Conservation (phyloP, 2,113 vertebrate genomes). For the Spea bombifrons region DNA sequence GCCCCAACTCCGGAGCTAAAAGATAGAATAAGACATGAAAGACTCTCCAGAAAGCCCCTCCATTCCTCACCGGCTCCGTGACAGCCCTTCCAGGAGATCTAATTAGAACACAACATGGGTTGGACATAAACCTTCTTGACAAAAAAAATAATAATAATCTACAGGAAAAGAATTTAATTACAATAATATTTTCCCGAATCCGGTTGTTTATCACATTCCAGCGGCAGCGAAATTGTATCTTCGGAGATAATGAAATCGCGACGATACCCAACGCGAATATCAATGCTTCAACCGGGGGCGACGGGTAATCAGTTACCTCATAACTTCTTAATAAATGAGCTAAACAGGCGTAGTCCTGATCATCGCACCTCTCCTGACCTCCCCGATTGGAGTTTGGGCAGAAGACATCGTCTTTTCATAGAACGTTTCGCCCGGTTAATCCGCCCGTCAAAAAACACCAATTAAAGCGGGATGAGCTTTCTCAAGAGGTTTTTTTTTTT, state of each 20-base stretch:
- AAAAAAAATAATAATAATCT: not conserved
- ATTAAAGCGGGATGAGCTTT: slow-evolving; percentile 71
- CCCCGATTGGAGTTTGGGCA: not conserved
- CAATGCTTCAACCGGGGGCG: not conserved
- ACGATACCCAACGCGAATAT: not conserved
- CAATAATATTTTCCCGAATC: not conserved
- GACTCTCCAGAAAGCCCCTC: not conserved
- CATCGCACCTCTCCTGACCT: not conserved
- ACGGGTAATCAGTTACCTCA: not conserved
- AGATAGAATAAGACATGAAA: too few relatives aligned
- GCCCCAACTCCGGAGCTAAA: too few relatives aligned
- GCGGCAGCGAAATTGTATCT: not conserved
- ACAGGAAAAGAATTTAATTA: not conserved
- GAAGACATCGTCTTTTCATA: not conserved
- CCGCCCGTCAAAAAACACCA: slow-evolving; percentile 69
- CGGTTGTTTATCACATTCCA: not conserved
- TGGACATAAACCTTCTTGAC: not conserved
- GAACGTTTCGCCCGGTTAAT: slow-evolving; percentile 56
- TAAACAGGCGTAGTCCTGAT: not conserved
- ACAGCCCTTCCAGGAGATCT: not conserved
- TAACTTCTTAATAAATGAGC: not conserved
- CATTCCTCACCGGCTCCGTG: not conserved
- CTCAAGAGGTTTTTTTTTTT: slow-evolving; percentile 58
- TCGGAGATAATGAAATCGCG: not conserved
- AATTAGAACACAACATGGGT: not conserved